phyloP scores from a whole-genome alignment of 2,888 invertebrate genomes.

The Erebia epiphron region DNA sequence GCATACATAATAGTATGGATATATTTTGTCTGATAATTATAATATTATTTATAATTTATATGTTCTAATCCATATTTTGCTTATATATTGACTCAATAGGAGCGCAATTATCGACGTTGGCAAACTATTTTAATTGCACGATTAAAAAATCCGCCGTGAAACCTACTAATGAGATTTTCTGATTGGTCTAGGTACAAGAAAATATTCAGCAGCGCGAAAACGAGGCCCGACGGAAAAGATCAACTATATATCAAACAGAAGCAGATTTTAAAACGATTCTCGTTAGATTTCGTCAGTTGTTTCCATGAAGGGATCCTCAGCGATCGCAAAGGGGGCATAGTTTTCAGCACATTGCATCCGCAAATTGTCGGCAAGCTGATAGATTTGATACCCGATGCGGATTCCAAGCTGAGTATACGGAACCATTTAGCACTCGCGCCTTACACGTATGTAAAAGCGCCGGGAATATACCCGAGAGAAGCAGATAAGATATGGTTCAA shows the following conservation, averaged over 20 bases:
- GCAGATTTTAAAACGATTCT: constrained; percentile 54
- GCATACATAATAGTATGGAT: too few relatives aligned
- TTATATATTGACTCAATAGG: too few relatives aligned
- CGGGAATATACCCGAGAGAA: constrained; percentile 48
- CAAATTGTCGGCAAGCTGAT: constrained; percentile 58
- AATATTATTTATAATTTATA: too few relatives aligned
- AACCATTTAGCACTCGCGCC: constrained; percentile 69
- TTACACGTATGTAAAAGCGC: constrained; percentile 57
- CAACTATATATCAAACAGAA: constrained; percentile 49
- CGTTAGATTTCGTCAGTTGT: constrained; percentile 64
- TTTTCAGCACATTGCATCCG: constrained; percentile 61
- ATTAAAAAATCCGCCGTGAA: too few relatives aligned
- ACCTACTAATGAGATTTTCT: neutral
- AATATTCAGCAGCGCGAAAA: constrained; percentile 52
- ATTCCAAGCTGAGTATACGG: constrained; percentile 60
- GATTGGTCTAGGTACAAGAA: constrained; percentile 61
- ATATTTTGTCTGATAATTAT: too few relatives aligned
- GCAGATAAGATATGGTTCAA: constrained; percentile 58
- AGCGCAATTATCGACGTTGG: too few relatives aligned
- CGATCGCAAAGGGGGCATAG: constrained; percentile 52
- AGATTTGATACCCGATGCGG: constrained; percentile 57
- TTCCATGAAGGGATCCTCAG: constrained; percentile 63
- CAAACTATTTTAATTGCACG: too few relatives aligned
- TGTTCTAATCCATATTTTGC: too few relatives aligned
- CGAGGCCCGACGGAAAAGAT: constrained; percentile 47